Percentiles rank a stretch among this genome's conserved stretches.
These are phyloP conservation scores for Hapalemur alaotrensis DNA, from an alignment of 2,797 vertebrate genomes.

Conservation along the genomic window DNA sequence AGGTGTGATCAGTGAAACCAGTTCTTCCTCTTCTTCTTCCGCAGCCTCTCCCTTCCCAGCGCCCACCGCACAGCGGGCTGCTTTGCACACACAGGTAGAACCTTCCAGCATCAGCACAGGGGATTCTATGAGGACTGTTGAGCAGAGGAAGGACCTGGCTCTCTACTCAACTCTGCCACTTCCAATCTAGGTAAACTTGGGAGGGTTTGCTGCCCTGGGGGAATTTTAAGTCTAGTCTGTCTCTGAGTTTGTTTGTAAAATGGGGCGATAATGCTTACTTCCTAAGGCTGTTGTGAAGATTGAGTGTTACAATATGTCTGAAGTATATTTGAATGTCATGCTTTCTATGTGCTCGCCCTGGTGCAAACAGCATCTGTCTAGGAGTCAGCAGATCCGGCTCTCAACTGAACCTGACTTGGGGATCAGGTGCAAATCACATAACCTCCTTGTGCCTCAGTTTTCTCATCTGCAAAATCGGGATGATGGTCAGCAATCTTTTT, in stretches of 20 bases:
- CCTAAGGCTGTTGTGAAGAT: neutral
- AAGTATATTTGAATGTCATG: neutral
- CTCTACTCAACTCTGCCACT: neutral
- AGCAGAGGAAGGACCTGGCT: neutral
- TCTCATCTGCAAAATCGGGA: neutral
- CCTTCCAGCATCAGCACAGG: neutral
- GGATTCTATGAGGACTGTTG: neutral
- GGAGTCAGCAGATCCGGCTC: neutral
- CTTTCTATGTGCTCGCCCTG: neutral
- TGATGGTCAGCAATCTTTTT: neutral
- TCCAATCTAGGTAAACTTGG: neutral
- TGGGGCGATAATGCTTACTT: neutral
- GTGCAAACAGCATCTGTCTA: neutral
- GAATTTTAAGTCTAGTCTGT: neutral
- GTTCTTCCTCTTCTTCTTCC: neutral
- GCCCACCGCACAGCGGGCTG: neutral
- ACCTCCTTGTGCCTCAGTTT: neutral
- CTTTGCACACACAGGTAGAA: neutral
- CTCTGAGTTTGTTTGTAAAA: neutral
- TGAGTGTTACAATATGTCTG: neutral
- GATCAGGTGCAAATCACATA: rapidly evolving
- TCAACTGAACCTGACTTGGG: neutral
- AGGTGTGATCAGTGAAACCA: neutral
- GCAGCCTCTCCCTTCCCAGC: neutral
- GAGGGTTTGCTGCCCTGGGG: neutral